phyloP scores from a whole-genome alignment of 2,797 vertebrate species.

The Leucoraja ocellata region DNA sequence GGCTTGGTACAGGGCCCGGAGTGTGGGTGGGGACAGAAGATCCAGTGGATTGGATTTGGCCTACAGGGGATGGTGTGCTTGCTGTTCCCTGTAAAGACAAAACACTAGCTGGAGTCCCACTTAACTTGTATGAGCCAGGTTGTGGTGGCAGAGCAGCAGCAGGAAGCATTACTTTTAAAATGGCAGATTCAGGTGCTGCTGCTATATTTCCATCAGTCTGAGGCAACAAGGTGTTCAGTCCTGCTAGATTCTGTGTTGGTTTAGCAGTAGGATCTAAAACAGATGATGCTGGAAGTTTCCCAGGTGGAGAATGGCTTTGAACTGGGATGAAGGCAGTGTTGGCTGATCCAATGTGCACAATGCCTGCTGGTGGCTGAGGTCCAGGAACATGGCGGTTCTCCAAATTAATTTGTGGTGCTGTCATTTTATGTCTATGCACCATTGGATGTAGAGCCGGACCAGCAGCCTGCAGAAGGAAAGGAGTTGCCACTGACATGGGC shows the following conservation, averaged over 20 bases:
- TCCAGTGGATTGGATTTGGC: slow-evolving; percentile 57
- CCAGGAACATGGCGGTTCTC: slow-evolving; percentile 55
- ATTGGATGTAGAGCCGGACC: slow-evolving; percentile 65
- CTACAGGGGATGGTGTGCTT: slow-evolving; percentile 49
- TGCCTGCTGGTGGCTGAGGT: slow-evolving; percentile 61
- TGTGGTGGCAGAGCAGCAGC: slow-evolving; percentile 63
- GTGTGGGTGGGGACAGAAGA: slow-evolving; percentile 76
- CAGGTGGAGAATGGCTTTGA: slow-evolving; percentile 52
- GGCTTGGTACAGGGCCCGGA: slow-evolving; percentile 76
- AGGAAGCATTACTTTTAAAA: slow-evolving; percentile 63
- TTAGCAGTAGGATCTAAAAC: slow-evolving; percentile 61
- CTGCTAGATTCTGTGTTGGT: slow-evolving; percentile 58
- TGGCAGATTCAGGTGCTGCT: slow-evolving; percentile 59
- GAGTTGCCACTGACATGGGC: slow-evolving; percentile 57
- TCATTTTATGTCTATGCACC: slow-evolving; percentile 72
- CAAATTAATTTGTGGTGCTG: slow-evolving; percentile 55
- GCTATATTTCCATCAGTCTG: slow-evolving; percentile 65
- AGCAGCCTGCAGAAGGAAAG: slow-evolving; percentile 60
- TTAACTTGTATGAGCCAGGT: slow-evolving; percentile 57
- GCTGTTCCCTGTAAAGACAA: slow-evolving; percentile 55
- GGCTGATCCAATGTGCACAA: slow-evolving; percentile 61
- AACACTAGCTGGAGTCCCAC: slow-evolving; percentile 60
- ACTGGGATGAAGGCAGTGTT: slow-evolving; percentile 66
- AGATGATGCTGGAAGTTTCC: slow-evolving; percentile 59
- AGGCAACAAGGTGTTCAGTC: slow-evolving; percentile 66